Evolutionary conservation across 2,797 vertebrate genomes (phyloP).

Genomic region (Pipistrellus nathusii): DNA sequence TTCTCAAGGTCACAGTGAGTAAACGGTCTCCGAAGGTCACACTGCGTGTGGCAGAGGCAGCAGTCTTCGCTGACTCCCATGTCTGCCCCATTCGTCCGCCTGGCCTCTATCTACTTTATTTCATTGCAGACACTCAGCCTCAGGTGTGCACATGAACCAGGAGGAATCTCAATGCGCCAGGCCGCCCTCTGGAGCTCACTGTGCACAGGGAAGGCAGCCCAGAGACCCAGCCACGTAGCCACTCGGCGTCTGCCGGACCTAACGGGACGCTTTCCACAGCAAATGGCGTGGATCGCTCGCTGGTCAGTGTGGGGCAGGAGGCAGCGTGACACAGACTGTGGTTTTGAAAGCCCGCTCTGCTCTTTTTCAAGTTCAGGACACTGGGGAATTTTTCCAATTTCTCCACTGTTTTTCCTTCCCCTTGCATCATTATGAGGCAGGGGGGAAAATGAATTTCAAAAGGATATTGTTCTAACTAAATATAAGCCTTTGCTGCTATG

Average conservation of each 20-base stretch:
- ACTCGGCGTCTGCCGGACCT: rapidly evolving
- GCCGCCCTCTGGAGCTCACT: background rate
- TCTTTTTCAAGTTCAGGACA: background rate
- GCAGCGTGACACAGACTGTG: background rate
- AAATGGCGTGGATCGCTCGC: background rate
- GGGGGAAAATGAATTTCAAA: slow-evolving; percentile 28
- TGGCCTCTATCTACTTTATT: background rate
- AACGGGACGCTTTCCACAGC: background rate
- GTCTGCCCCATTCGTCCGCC: background rate
- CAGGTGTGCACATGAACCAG: background rate
- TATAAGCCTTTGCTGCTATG: background rate
- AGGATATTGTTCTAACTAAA: slow-evolving; percentile 49
- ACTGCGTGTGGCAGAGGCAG: background rate
- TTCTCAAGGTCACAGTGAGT: background rate
- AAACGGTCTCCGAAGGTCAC: background rate
- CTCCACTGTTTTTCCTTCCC: background rate
- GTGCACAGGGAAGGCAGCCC: background rate
- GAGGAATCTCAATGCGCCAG: background rate
- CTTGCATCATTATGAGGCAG: background rate
- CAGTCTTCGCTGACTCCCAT: background rate
- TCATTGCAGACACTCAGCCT: background rate
- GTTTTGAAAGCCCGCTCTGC: background rate
- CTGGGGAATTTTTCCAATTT: background rate
- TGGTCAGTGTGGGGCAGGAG: rapidly evolving
- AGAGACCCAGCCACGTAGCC: rapidly evolving